phyloP scores from a whole-genome alignment of 2,113 vertebrate genomes.

The Atrichornis clamosus region DNA sequence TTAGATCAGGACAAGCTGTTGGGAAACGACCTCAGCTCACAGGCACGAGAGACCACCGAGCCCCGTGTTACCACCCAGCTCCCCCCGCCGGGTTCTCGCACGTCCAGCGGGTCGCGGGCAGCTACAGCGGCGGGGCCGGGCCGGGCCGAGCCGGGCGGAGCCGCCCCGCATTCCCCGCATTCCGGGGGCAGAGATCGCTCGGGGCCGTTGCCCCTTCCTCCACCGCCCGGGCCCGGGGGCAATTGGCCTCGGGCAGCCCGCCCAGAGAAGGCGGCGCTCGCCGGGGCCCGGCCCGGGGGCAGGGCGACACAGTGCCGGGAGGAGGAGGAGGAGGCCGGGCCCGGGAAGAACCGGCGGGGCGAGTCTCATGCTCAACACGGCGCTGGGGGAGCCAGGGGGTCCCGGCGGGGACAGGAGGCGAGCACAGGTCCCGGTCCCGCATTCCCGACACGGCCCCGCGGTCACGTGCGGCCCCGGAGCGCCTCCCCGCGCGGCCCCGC shows the following conservation, averaged over 20 bases:
- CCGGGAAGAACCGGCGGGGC: background rate
- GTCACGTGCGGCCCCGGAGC: background rate
- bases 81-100: background rate
- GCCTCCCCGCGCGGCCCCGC: background rate
- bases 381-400: too few relatives aligned
- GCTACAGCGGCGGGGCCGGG: background rate
- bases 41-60: background rate
- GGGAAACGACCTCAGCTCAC: background rate
- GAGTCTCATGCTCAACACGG: background rate
- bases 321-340: background rate
- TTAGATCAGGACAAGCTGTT: rapidly evolving
- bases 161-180: background rate
- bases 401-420: background rate
- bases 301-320: background rate
- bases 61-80: background rate
- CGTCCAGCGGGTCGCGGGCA: too few relatives aligned
- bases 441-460: background rate
- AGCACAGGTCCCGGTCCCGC: rapidly evolving
- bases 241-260: background rate
- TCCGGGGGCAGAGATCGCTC: background rate
- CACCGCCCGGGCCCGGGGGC: background rate
- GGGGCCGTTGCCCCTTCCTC: background rate
- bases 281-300: background rate
- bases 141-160: background rate
- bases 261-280: background rate